Conservation (phyloP, 2,113 vertebrate species). For the Tiliqua scincoides region DNA sequence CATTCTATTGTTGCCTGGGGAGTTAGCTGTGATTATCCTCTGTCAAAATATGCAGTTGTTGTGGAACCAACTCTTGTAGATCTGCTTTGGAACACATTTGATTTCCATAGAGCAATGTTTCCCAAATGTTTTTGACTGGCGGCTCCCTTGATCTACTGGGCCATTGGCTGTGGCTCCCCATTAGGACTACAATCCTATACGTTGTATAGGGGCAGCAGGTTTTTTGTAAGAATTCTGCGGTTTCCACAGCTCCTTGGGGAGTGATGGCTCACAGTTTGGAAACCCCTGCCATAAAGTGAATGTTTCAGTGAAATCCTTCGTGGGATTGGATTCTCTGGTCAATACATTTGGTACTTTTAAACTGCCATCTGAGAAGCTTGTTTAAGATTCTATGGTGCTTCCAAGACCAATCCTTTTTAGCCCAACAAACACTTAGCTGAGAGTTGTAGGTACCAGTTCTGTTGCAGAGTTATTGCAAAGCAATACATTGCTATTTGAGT, state of each 20-base stretch:
- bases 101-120: too few relatives aligned
- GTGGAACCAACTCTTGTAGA: conserved; percentile 68
- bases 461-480: neutral
- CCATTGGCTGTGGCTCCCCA: too few relatives aligned
- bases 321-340: neutral
- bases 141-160: too few relatives aligned
- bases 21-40: conserved; percentile 60
- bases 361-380: neutral
- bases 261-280: too few relatives aligned
- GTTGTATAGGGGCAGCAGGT: too few relatives aligned
- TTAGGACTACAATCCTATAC: too few relatives aligned
- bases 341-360: neutral
- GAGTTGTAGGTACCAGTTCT: neutral
- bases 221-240: too few relatives aligned
- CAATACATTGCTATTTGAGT: neutral
- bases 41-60: conserved; percentile 64
- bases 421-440: neutral
- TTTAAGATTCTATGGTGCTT: neutral
- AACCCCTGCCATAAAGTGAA: too few relatives aligned
- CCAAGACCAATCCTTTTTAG: neutral
- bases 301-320: neutral
- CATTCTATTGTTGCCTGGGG: conserved; percentile 56
- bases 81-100: conserved; percentile 72
- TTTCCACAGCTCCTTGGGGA: too few relatives aligned
- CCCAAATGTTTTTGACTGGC: too few relatives aligned